Evolutionary conservation across 1,140 invertebrate species (phyloP).

Genomic region (Charaxes varanes): DNA sequence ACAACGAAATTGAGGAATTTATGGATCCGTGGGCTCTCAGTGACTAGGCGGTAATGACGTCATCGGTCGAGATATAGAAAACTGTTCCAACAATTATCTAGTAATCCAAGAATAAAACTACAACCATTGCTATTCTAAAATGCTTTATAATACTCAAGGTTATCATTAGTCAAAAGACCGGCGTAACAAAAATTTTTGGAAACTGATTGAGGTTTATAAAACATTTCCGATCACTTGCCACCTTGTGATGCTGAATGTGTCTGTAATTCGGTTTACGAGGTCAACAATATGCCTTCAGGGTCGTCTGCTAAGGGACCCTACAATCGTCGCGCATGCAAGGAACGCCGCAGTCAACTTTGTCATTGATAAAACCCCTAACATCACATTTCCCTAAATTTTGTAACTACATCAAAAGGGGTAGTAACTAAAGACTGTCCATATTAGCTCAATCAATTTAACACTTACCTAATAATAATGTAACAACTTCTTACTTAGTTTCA

Average conservation of each 20-base stretch:
- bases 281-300: constrained; percentile 32
- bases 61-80: constrained; percentile 37
- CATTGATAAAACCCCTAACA: constrained; percentile 73
- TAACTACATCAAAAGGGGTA: constrained; percentile 65
- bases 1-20: constrained; percentile 57
- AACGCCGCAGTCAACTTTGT: constrained; percentile 69
- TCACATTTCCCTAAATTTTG: constrained; percentile 69
- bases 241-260: constrained; percentile 46
- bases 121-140: constrained; percentile 47
- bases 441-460: constrained; percentile 73
- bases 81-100: constrained; percentile 37
- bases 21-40: constrained; percentile 65
- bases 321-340: constrained; percentile 34
- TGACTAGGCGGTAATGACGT: constrained; percentile 71
- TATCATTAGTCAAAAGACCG: constrained; percentile 39
- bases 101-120: constrained; percentile 35
- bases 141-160: constrained; percentile 64
- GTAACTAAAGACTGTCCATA: constrained; percentile 72
- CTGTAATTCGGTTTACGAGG: constrained; percentile 27
- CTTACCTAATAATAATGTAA: constrained; percentile 74
- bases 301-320: constrained; percentile 25
- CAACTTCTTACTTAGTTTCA: constrained; percentile 71
- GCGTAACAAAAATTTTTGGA: constrained; percentile 29
- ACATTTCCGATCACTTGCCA: constrained; percentile 48
- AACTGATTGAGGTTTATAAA: constrained; percentile 48